phyloP scores from a whole-genome alignment of 2,113 vertebrate genomes.

The Etheostoma cragini region DNA sequence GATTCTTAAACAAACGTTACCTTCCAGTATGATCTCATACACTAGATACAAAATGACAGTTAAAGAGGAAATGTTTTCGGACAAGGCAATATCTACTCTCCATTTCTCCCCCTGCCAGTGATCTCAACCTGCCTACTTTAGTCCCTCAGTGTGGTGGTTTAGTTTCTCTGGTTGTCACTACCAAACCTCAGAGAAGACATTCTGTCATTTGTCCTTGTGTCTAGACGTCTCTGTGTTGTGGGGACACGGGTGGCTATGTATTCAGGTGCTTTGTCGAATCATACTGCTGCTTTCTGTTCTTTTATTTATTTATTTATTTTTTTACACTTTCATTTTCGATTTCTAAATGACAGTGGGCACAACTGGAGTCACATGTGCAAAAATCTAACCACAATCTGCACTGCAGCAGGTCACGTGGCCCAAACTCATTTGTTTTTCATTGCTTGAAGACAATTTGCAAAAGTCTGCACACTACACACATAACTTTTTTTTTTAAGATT shows the following conservation, averaged over 20 bases:
- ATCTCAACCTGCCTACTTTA: constrained; percentile 56
- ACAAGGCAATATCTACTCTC: constrained; percentile 56
- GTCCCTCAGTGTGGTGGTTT: constrained; percentile 50
- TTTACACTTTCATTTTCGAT: no score
- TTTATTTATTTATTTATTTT: no score
- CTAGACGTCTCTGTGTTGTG: constrained; percentile 28
- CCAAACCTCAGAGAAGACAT: constrained; percentile 36
- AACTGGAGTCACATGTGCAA: no score
- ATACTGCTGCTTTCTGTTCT: neutral
- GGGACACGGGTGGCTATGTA: constrained; percentile 38
- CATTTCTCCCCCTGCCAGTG: constrained; percentile 33
- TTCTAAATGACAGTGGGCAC: no score
- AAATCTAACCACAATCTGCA: no score
- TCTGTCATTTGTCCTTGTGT: constrained; percentile 35
- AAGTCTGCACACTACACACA: no score
- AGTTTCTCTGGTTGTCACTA: constrained; percentile 43
- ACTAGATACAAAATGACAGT: neutral
- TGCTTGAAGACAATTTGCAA: no score
- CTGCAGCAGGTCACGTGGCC: no score
- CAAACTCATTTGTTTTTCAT: no score
- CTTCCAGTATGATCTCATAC: constrained; percentile 4
- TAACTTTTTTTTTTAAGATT: no score
- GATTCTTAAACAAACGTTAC: neutral
- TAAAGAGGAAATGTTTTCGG: constrained; percentile 70
- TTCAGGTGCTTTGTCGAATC: constrained; percentile 28